phyloP scores from a whole-genome alignment of 2,113 vertebrate species.

The Sceloporus undulatus region DNA sequence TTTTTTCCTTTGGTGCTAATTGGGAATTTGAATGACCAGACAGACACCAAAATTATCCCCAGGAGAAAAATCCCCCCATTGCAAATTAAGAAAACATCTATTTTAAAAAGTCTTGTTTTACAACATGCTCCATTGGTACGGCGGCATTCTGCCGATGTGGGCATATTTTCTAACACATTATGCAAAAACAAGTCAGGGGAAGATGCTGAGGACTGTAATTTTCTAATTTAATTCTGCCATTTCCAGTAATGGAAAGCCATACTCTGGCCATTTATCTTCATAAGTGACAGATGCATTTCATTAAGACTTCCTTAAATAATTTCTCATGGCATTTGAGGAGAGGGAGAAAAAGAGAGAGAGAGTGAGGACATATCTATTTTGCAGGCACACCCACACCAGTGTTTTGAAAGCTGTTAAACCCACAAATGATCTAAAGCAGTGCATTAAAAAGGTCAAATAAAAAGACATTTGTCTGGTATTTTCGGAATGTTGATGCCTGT shows the following conservation, averaged over 20 bases:
- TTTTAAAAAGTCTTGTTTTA: constrained; percentile 45
- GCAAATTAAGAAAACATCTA: constrained; percentile 44
- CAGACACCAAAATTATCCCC: constrained; percentile 19
- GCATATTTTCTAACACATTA: constrained; percentile 85
- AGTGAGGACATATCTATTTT: constrained; percentile 73
- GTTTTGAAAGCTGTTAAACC: constrained; percentile 76
- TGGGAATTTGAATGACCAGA: constrained; percentile 21
- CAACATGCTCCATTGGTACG: constrained; percentile 68
- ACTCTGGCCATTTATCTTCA: constrained; percentile 80
- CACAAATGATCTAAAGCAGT: constrained; percentile 64
- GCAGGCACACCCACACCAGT: constrained; percentile 61
- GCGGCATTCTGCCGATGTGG: constrained; percentile 78
- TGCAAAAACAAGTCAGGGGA: constrained; percentile 81
- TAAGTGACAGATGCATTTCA: constrained; percentile 86
- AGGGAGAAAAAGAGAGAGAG: constrained; percentile 56
- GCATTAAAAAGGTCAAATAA: constrained; percentile 75
- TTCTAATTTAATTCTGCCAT: constrained; percentile 87
- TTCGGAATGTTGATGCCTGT: constrained; percentile 63
- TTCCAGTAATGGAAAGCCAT: constrained; percentile 85
- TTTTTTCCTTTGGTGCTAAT: constrained; percentile 12
- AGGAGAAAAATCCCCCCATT: constrained; percentile 22
- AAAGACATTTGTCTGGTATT: constrained; percentile 65
- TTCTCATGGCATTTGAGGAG: constrained; percentile 78
- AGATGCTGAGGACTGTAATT: constrained; percentile 84
- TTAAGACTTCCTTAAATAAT: constrained; percentile 85